A percentile compares a stretch with the other conserved stretches of the same genome.
Conservation (phyloP, 2,888 invertebrate genomes). For the Craniophora ligustri region DNA sequence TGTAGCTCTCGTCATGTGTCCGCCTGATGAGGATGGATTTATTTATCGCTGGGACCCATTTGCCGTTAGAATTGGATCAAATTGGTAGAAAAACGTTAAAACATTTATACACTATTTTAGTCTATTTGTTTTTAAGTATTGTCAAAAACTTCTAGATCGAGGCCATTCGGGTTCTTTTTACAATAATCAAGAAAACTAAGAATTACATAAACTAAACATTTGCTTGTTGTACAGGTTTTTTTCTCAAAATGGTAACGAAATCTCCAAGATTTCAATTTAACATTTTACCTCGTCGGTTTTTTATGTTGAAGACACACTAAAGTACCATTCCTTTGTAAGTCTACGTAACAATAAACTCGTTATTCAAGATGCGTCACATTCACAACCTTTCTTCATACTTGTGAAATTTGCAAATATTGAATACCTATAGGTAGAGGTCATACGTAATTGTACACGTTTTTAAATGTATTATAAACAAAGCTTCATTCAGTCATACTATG, state of each 20-base stretch:
- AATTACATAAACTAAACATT: too few species aligned
- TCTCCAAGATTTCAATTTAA: too few species aligned
- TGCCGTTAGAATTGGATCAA: conserved; percentile 38
- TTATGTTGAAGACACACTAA: background rate
- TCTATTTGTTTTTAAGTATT: too few species aligned
- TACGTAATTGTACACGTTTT: conserved; percentile 17
- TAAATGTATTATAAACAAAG: conserved; percentile 10
- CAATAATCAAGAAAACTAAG: too few species aligned
- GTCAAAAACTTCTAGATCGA: too few species aligned
- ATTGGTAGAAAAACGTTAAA: too few species aligned
- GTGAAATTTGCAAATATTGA: conserved; percentile 13
- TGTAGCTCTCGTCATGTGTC: conserved; percentile 51
- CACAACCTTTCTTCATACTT: conserved; percentile 9
- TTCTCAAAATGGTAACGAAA: too few species aligned
- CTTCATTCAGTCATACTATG: conserved; percentile 20
- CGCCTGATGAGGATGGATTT: conserved; percentile 62
- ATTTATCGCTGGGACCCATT: conserved; percentile 52
- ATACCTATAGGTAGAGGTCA: background rate
- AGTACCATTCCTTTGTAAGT: conserved; percentile 3
- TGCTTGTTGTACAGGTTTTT: too few species aligned
- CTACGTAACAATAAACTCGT: conserved; percentile 8
- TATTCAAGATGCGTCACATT: conserved; percentile 9
- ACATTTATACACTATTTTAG: too few species aligned
- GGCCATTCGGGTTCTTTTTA: too few species aligned
- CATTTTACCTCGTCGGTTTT: background rate